Conservation (phyloP, 2,113 vertebrate species). For the Tragulus kanchil region DNA sequence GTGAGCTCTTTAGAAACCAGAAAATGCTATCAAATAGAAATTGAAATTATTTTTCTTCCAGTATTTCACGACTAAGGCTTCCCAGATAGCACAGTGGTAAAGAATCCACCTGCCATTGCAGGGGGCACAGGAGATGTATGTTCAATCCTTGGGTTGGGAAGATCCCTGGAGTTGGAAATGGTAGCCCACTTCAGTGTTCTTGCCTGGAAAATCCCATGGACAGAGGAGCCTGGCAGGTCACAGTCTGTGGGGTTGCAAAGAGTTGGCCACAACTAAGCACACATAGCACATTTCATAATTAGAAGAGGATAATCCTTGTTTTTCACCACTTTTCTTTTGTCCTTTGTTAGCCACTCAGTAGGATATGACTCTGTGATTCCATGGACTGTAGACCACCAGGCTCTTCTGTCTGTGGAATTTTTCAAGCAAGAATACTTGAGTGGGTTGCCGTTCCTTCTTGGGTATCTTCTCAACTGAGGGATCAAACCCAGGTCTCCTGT, state of each 20-base stretch:
- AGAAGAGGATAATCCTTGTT: neutral
- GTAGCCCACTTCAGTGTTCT: neutral
- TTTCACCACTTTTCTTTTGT: too few relatives aligned
- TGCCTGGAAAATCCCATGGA: neutral
- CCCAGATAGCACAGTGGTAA: neutral
- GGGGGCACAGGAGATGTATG: neutral
- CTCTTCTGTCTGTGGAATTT: too few relatives aligned
- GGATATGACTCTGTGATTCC: too few relatives aligned
- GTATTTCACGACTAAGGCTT: neutral
- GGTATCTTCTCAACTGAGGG: too few relatives aligned
- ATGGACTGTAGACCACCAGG: too few relatives aligned
- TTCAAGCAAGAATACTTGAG: too few relatives aligned
- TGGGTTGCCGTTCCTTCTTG: too few relatives aligned
- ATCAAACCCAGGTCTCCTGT: too few relatives aligned
- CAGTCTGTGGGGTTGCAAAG: neutral
- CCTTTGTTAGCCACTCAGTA: too few relatives aligned
- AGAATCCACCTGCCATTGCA: neutral
- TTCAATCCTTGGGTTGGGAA: neutral
- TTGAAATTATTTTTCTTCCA: neutral
- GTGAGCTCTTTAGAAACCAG: constrained; percentile 10
- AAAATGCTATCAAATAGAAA: constrained; percentile 16
- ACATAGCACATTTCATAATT: neutral
- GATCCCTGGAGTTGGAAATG: neutral
- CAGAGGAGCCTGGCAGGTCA: neutral
- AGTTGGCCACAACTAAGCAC: neutral